A percentile compares a stretch with the other conserved stretches of the same genome.
phyloP scores from a whole-genome alignment of 1,140 invertebrate species.

The Sminthurinus signatus region DNA sequence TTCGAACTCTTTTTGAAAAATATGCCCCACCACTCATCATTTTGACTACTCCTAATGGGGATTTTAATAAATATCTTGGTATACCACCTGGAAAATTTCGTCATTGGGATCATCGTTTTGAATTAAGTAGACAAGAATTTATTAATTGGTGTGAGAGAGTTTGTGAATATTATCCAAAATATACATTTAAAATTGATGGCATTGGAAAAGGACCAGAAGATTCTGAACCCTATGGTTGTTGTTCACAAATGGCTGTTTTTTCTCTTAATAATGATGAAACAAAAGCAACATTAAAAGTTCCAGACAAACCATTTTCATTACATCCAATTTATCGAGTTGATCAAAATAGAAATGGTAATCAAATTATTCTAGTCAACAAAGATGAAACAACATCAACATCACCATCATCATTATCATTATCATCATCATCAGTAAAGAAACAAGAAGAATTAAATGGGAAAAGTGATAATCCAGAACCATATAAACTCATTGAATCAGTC shows the following conservation, averaged over 20 bases:
- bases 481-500: slow-evolving; percentile 16
- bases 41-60: slow-evolving; percentile 54
- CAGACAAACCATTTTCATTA: background rate
- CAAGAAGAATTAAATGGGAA: background rate
- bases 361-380: background rate
- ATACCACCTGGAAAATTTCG: slow-evolving; percentile 46
- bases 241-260: slow-evolving; percentile 39
- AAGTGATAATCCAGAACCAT: slow-evolving; percentile 5
- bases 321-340: background rate
- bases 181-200: slow-evolving; percentile 26
- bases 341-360: background rate
- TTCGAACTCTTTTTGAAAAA: slow-evolving; percentile 47
- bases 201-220: slow-evolving; percentile 26
- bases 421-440: background rate
- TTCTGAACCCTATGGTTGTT: slow-evolving; percentile 19
- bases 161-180: slow-evolving; percentile 18
- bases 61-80: slow-evolving; percentile 51
- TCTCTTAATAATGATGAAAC: background rate
- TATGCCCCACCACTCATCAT: slow-evolving; percentile 49
- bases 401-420: background rate
- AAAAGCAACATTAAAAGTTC: background rate
- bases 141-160: slow-evolving; percentile 47
- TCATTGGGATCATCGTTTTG: slow-evolving; percentile 57
- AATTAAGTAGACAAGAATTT: slow-evolving; percentile 52
- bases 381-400: too few relatives aligned